Evolutionary conservation across 2,113 vertebrate species (phyloP), one percentile per base, ranked within the genome.

Genomic region (Cyanistes caeruleus): DNA sequence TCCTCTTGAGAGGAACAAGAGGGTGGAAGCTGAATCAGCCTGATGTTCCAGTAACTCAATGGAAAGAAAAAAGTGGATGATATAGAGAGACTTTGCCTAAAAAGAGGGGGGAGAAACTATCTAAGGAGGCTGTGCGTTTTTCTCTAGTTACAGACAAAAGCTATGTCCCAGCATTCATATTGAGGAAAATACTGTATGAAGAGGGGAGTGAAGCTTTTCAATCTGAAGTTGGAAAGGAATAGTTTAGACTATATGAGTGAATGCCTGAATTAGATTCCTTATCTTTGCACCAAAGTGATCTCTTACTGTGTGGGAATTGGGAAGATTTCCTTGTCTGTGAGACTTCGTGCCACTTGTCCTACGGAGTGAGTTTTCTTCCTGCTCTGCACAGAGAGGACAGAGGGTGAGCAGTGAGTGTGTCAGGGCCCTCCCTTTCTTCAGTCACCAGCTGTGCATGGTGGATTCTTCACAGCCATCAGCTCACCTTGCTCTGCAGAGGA

Each of bases 371-470:
- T 52, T 85, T 69, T 49, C 19, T 56, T 44, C 30, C 62, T 80
- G 22, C 27, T 63, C 21, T 89, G 33, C 0, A 1, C 48, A 37
- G 72, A 9, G 8, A 19, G 24, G 33, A 23, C 30, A 63, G 52
- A 12, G 19, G 30, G 12, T 28, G 28, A 58, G 75, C 20, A 37
- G 0, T 14, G n/a, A 1, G 4, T 12, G n/a, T 1, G 1, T 7
- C 33, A 31, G 52, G 33, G 30, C 27, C 28, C n/a, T 89, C 7
- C 23, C 13, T 49, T n/a, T 83, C 43, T 64, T 46, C 48, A 20
- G 9, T 51, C 23, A 56, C 18, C 44, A 41, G 0, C 20, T 0
- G 0, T 23, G 19, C 8, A 0, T 23, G 24, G 5, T 75, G 58
- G 33, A 52, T 79, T 69, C 93, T 67, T 70, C 5, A 11, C 5